Evolutionary conservation across 1,140 invertebrate genomes (phyloP).

Genomic region (Coptotermes formosanus): DNA sequence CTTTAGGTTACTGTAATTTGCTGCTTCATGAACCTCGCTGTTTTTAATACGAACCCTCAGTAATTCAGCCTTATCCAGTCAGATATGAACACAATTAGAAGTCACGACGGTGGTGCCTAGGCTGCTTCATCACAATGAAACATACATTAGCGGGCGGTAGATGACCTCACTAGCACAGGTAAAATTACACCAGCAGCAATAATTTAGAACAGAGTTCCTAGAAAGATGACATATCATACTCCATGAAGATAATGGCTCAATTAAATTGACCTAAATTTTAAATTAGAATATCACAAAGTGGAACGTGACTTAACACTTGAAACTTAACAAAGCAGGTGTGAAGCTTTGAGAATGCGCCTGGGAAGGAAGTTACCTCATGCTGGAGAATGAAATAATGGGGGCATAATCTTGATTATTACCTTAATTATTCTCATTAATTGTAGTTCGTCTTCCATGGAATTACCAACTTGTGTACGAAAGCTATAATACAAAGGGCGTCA

Average conservation of each 20-base stretch:
- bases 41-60: conserved; percentile 9
- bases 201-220: neutral
- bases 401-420: neutral
- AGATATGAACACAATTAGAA: neutral
- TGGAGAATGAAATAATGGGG: neutral
- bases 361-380: neutral
- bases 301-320: neutral
- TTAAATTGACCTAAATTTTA: neutral
- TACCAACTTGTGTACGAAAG: neutral
- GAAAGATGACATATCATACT: neutral
- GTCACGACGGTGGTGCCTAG: neutral
- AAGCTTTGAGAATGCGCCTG: neutral
- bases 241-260: neutral
- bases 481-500: too few relatives aligned
- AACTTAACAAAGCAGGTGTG: neutral
- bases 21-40: neutral
- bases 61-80: neutral
- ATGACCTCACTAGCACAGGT: neutral
- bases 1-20: neutral
- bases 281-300: neutral
- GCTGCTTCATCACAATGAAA: neutral
- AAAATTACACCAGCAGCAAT: neutral
- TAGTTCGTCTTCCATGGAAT: neutral
- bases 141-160: neutral
- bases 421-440: neutral